Evolutionary conservation across 2,113 vertebrate species (phyloP).

Genomic region (Poeciliopsis turrubarensis): DNA sequence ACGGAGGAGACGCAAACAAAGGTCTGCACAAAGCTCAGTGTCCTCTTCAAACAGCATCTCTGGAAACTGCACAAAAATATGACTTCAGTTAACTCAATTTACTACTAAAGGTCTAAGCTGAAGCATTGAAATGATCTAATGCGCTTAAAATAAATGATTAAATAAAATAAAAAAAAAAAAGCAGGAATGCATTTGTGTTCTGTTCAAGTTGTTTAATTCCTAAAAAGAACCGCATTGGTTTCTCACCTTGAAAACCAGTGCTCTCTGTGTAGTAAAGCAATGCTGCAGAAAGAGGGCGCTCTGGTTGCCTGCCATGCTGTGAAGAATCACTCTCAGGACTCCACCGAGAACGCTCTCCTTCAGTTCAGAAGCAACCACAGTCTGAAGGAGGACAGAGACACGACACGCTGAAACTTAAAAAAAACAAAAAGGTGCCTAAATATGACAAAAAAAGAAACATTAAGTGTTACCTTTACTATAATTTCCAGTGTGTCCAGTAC

Average conservation of each 20-base stretch:
- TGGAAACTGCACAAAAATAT: constrained; percentile 82
- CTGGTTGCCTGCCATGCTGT: constrained; percentile 89
- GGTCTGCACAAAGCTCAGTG: constrained; percentile 90
- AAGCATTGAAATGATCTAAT: not conserved
- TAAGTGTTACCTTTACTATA: constrained; percentile 85
- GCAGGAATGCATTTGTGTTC: no score
- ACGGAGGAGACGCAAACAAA: constrained; percentile 89
- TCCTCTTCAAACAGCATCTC: constrained; percentile 95
- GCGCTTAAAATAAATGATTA: not conserved
- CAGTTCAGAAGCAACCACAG: constrained; percentile 88
- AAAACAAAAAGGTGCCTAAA: not conserved
- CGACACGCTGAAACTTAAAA: not conserved
- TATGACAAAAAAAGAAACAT: not conserved
- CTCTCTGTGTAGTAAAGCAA: constrained; percentile 90
- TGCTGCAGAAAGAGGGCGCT: constrained; percentile 91
- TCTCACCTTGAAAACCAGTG: constrained; percentile 88
- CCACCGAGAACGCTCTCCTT: constrained; percentile 89
- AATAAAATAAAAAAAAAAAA: not conserved
- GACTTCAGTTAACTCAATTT: not conserved
- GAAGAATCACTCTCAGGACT: constrained; percentile 87
- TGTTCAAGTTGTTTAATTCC: not conserved
- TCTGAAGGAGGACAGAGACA: constrained; percentile 73
- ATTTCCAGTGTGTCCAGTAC: constrained; percentile 90
- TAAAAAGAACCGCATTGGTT: not conserved
- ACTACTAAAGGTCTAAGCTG: not conserved